phyloP scores from a whole-genome alignment of 2,113 vertebrate genomes.

The Puffinus mauretanicus region DNA sequence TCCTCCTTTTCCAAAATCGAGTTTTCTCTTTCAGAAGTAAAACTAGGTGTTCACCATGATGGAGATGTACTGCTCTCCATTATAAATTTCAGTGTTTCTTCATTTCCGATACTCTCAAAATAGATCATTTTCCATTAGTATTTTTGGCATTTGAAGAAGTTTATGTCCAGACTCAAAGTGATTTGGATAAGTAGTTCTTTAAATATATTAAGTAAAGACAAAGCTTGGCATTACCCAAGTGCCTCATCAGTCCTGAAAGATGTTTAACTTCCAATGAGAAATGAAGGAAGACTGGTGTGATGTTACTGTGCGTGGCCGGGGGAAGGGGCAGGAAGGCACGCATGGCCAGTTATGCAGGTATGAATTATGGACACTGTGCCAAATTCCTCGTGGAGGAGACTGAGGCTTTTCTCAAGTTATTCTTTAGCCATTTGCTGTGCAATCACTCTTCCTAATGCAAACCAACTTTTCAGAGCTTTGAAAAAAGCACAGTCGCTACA shows the following conservation, averaged over 20 bases:
- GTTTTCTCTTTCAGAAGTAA: background rate
- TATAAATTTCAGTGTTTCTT: background rate
- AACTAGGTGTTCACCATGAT: background rate
- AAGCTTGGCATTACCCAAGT: background rate
- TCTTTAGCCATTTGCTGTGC: background rate
- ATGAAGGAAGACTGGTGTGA: background rate
- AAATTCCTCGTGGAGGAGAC: background rate
- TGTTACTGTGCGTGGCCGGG: rapidly evolving
- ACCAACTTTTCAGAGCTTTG: background rate
- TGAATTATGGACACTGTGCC: background rate
- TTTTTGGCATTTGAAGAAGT: background rate
- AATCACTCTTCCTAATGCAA: background rate
- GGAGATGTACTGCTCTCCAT: background rate
- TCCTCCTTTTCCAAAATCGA: background rate
- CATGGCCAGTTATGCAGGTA: background rate
- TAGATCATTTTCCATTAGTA: background rate
- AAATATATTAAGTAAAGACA: background rate
- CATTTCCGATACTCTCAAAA: background rate
- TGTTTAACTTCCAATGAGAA: background rate
- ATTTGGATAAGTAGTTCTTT: background rate
- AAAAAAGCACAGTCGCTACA: background rate
- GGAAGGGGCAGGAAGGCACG: background rate
- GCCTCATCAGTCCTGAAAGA: background rate
- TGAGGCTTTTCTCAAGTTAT: background rate
- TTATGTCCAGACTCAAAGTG: background rate